Base-by-base conservation (phyloP, 2,113 vertebrate species). In the Mellivora capensis region DNA sequence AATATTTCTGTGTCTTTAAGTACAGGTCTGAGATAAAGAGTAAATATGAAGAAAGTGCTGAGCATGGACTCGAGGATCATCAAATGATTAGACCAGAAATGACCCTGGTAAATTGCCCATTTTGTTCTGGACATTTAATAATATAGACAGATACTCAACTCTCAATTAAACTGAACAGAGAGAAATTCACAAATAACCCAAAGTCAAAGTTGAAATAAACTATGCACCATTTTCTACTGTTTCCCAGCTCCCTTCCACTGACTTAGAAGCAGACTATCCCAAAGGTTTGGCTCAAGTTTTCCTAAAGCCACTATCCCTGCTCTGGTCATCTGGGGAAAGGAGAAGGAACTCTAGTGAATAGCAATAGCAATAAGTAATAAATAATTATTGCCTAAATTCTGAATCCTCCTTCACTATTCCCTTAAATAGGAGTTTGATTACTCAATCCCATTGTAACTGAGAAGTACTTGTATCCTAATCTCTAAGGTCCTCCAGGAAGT, bases 71-170 rank as follows among this genome's bases (percentile, higher is more conserved):
- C 90, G 57, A 90, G 37, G 25, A 72, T 84, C 29, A 85, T 59
- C 42, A 95, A 90, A 95, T 80, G 25, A 96, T 79, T 7, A 86
- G 23, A 37, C 49, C 76, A 67, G n/a, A 92, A 92, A 87, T 31
- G 8, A 72, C 69, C 18, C 25, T 87, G 62, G 92, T 12, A 81
- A 96, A 80, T 6, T 89, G 37, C 54, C 77, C 52, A 39, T 42
- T 91, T 59, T 84, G 23, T 84, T 87, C 27, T 74, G 10, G 18
- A 83, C 3, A n/a, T 88, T 67, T 1, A 91, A 47, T 62, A 88
- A 85, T 80, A 59, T 0, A 71, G n/a, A 93, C 15, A 90, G 4
- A 39, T 0, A 62, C 49, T 85, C 52, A 88, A 92, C 15, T 62
- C 11, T 86, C 37, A 95, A 54, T n/a, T 72, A 64, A 69, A 76